These are phyloP conservation scores for Penaeus japonicus DNA, from an alignment of 1,140 invertebrate genomes.

Conservation along the genomic window DNA sequence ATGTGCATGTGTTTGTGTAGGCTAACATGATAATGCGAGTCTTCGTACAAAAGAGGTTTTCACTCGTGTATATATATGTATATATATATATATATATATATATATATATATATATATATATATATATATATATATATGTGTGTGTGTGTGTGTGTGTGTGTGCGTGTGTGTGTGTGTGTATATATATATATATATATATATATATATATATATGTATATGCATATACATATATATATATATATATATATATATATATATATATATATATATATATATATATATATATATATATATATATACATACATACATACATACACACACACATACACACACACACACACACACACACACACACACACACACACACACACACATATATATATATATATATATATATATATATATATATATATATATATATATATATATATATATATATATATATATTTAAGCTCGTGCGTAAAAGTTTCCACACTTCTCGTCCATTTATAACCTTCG, in stretches of 20 bases:
- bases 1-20: too few species aligned
- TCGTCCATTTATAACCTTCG: too few species aligned
- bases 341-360: background rate
- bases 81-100: background rate
- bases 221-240: slow-evolving; percentile 15
- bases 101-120: slow-evolving; percentile 13
- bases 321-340: background rate
- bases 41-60: too few species aligned
- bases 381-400: background rate
- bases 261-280: slow-evolving; percentile 14
- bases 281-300: background rate
- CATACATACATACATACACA: background rate
- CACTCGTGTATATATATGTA: too few species aligned
- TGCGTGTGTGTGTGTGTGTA: background rate
- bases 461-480: too few species aligned
- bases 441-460: too few species aligned
- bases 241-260: slow-evolving; percentile 18
- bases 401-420: too few species aligned
- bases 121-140: slow-evolving; percentile 23
- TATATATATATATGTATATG: slow-evolving; percentile 1
- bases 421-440: too few species aligned
- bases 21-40: too few species aligned
- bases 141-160: background rate
- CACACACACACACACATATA: background rate
- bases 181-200: slow-evolving; percentile 15